Base-by-base conservation (phyloP, 2,113 vertebrate species). In the Corydoras sp. region DNA sequence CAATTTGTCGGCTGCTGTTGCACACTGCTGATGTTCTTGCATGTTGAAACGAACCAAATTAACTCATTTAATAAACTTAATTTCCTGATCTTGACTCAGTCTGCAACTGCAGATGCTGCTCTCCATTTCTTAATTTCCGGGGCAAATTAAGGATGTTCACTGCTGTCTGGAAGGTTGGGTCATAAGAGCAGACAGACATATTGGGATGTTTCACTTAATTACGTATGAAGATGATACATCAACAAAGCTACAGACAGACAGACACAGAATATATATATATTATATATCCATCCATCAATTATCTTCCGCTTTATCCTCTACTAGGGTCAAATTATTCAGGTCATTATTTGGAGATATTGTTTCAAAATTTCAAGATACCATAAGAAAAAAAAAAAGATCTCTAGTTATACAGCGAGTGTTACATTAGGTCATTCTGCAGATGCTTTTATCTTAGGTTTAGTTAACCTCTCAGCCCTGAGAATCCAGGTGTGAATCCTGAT, bases 21-120 rank as follows among this genome's bases (percentile, higher is more conserved):
- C 29, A 66, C 24, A 7, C 56, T 30, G 68, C 65, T 73, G 71
- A 73, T 73, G 63, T 66, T 63, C 63, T 73, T 59, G 48, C 58
- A 24, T 75, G 62, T 72, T 68, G 60, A 35, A 79, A 72, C 72
- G 55, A 75, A 70, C 68, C 56, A 68, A 67, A 78, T 74, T 59
- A 74, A 64, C 63, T 75, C 56, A 69, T 69, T 79, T 72, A 75
- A 59, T 43, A 58, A 73, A 60, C 61, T 50, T 68, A 68, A 65
- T 72, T 75, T 75, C 72, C 71, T 68, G 4, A 72, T 69, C 50
- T 63, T 35, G 56, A 65, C 72, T 68, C 56, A 9, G 55, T 69
- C 71, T 11, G 61, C 61, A 56, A 72, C 71, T 65, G 24, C 10
- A 29, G 54, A 50, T 49, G 72, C 62, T 59, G 64, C 71, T 68